Conservation (phyloP, 2,888 invertebrate species). For the Heteromurus nitidus region DNA sequence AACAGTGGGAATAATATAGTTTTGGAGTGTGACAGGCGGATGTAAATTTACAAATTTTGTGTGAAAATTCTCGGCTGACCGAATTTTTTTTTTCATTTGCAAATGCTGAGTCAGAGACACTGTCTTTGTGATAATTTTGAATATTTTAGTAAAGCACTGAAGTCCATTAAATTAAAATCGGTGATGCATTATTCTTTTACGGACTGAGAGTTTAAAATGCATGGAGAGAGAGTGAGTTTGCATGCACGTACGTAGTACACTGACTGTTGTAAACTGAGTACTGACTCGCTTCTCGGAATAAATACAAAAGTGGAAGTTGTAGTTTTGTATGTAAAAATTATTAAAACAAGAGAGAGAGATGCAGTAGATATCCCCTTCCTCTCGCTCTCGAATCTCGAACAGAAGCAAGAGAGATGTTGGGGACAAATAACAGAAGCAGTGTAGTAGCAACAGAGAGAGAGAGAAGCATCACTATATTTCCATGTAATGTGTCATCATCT, state of each 20-base stretch:
- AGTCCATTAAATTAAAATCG: constrained; percentile 8
- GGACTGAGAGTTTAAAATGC: too few species aligned
- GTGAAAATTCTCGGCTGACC: constrained; percentile 5
- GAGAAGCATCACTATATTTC: constrained; percentile 16
- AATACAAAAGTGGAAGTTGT: too few species aligned
- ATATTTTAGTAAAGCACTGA: not conserved
- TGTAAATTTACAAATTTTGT: constrained; percentile 15
- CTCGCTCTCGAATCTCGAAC: too few species aligned
- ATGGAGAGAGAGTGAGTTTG: too few species aligned
- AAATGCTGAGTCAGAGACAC: constrained; percentile 4
- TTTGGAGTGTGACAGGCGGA: not conserved
- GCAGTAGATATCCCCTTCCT: constrained; percentile 27
- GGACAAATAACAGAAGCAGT: constrained; percentile 36
- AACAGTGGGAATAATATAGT: too few species aligned
- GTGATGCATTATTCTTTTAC: too few species aligned
- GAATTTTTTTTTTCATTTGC: not conserved
- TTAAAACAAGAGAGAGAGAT: constrained; percentile 21
- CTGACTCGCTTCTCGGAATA: too few species aligned
- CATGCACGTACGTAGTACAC: too few species aligned
- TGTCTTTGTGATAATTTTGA: not conserved
- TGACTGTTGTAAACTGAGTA: too few species aligned
- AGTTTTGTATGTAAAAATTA: constrained; percentile 32
- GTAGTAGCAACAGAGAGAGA: constrained; percentile 4
- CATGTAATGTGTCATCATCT: constrained; percentile 68
- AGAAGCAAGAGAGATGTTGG: constrained; percentile 19